Base-by-base conservation (phyloP, 2,888 invertebrate genomes). In the Crematogaster levior region DNA sequence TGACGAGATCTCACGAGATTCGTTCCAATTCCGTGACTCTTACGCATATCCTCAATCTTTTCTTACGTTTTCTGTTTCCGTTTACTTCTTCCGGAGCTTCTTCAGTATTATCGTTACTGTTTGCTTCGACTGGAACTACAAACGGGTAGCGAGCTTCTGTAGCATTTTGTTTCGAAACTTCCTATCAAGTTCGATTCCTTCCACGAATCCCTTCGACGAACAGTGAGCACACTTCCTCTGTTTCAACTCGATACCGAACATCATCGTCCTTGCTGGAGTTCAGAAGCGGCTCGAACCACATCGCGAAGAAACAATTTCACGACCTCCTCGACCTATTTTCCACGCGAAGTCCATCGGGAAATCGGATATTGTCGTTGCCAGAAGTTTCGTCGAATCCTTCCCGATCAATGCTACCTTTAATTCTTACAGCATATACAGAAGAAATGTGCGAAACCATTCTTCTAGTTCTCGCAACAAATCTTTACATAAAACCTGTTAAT, bases 101-200 rank as follows among this genome's bases (percentile, higher is more conserved):
- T n/a, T 3, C 12, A 12, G 43, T 34, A 24, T 66, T 66, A 65
- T 27, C 30, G 40, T 61, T 63, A 65, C 53, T 56, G 77, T 77
- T 77, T 66, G 30, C 21, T 27, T 21, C 75, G 10, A 21, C 5
- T 34, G 24, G 34, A 37, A 24, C 63, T 75, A 53, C 63, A 75
- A 24, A 15, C 30, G 53, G 21, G 12, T 65, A 77, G 53, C 21
- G 40, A 30, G 40, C 12, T 48, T 63, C 40, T 56, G 77, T n/a
- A 34, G 24, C 53, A 56, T 68, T 68, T 53, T 53, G 43, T 68
- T 58, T 43, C 66, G 43, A 46, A 79, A 79, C 68, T 68, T 79
- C n/a, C 43, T 66, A 79, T 79, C 77, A 46, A 66, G 43, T 79
- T 68, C 56, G 68, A 68, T 68, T 24, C 43, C 27, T 68, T 58